Base-by-base conservation (phyloP, 2,113 vertebrate genomes). In the Columbina picui region DNA sequence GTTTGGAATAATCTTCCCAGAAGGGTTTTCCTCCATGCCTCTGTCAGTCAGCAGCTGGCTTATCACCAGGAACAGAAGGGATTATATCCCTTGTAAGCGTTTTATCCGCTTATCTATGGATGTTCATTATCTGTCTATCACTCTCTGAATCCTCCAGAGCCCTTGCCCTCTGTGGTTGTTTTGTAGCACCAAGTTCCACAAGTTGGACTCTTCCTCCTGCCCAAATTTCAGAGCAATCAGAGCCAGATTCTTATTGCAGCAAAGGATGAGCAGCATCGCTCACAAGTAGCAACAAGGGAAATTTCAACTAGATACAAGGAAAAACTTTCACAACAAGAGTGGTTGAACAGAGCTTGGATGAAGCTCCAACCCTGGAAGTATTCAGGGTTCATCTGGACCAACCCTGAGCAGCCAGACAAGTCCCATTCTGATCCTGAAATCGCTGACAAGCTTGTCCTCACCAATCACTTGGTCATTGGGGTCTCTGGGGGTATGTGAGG, bases 61-160 rank as follows among this genome's bases (percentile, higher is more conserved):
- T 96, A 96, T 96, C 96, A 94, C 75, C 85, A 68, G 88, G 75
- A 96, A 43, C 96, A 96, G 94, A 70, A 92, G 52, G 85, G 92
- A 96, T 97, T 96, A 86, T 86, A 34, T 65, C 73, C 88, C 73
- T 45, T 84, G 90, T 81, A 90, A 93, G 82, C 60, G 7, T 92
- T 94, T 95, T 84, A 95, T 96, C 92, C 10, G 0, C 83, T 95
- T 88, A 95, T 96, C 94, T 84, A 5, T 68, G 88, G 85, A 84
- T 96, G 86, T 41, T 82, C 85, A 84, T 71, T 93, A 93, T 96
- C 94, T 92, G 83, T 75, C 90, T 75, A 92, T 86, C 95, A 70
- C 43, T 80, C 57, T 84, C 70, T 79, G 76, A 86, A 91, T 82
- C 81, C 84, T 89, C 78, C 0, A 3, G 80, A 86, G 90, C 60